These are phyloP conservation scores for Ptyas mucosa DNA, from an alignment of 2,113 vertebrate species.

Conservation along the genomic window DNA sequence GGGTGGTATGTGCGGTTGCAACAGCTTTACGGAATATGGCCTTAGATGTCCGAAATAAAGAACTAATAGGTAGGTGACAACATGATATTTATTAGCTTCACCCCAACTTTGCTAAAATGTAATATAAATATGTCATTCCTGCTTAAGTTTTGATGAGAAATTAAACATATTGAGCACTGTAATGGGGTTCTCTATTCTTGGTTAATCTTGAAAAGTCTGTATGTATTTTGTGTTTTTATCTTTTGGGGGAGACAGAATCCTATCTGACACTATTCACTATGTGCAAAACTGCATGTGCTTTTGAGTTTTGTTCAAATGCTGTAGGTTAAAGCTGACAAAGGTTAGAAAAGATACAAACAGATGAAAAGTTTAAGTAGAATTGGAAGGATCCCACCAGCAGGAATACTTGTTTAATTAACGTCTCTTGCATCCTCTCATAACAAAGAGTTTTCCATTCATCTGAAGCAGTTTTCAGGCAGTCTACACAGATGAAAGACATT, in stretches of 20 bases:
- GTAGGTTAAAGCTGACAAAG: neutral
- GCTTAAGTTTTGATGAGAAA: slow-evolving; percentile 14
- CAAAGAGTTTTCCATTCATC: neutral
- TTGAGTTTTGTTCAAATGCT: neutral
- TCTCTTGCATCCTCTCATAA: neutral
- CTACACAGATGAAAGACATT: neutral
- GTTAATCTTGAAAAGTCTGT: slow-evolving; percentile 21
- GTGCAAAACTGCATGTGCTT: neutral
- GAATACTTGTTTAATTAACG: neutral
- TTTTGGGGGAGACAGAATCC: neutral
- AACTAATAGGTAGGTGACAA: slow-evolving; percentile 88
- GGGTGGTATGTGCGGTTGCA: slow-evolving; percentile 96
- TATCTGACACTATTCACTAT: neutral
- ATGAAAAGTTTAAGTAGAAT: neutral
- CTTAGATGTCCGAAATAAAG: slow-evolving; percentile 97
- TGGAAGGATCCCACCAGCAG: neutral
- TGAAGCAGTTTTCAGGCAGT: neutral
- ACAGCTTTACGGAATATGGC: slow-evolving; percentile 98
- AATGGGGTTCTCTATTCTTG: slow-evolving; percentile 8
- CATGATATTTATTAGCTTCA: slow-evolving; percentile 26
- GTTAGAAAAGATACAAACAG: neutral
- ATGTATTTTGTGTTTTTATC: neutral
- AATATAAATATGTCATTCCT: slow-evolving; percentile 12
- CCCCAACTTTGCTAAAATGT: slow-evolving; percentile 5
- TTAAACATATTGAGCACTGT: slow-evolving; percentile 28